Conservation (phyloP, 2,888 invertebrate species). For the Mythimna vitellina region DNA sequence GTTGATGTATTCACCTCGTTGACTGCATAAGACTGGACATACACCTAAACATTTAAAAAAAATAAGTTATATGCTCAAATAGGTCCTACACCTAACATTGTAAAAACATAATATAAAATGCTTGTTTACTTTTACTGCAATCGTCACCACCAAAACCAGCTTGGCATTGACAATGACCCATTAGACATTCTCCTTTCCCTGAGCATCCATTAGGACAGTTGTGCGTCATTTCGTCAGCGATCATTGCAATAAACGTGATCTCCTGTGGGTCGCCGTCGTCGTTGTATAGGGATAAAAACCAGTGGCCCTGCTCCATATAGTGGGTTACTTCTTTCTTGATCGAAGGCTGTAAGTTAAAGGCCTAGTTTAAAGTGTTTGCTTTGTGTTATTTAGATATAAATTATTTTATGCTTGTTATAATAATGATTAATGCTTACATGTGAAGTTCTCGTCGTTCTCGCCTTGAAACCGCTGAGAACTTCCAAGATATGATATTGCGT, state of each 20-base stretch:
- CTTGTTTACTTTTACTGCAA: constrained; percentile 96
- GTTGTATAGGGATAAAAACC: constrained; percentile 99
- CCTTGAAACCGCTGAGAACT: constrained; percentile 97
- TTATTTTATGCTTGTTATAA: not conserved
- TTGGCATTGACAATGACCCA: constrained; percentile 98
- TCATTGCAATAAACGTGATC: constrained; percentile 95
- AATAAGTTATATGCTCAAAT: not conserved
- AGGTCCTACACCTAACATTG: not conserved
- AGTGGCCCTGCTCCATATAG: constrained; percentile 98
- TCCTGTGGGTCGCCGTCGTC: constrained; percentile 98
- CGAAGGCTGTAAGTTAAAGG: constrained; percentile 91
- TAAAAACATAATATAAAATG: not conserved
- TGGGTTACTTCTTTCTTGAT: constrained; percentile 98
- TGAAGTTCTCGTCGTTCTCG: constrained; percentile 95
- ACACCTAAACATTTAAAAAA: constrained; percentile 90
- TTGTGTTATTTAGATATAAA: constrained; percentile 17
- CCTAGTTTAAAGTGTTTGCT: constrained; percentile 52
- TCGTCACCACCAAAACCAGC: constrained; percentile 99
- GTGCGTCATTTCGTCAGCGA: constrained; percentile 98
- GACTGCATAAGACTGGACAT: constrained; percentile 99
- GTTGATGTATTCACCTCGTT: constrained; percentile 98
- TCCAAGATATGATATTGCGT: constrained; percentile 99
- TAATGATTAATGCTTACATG: constrained; percentile 92
- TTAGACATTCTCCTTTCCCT: constrained; percentile 98
- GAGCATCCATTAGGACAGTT: constrained; percentile 99